Evolutionary conservation across 2,113 vertebrate genomes (phyloP).

Genomic region (Ancistrus triradiatus): DNA sequence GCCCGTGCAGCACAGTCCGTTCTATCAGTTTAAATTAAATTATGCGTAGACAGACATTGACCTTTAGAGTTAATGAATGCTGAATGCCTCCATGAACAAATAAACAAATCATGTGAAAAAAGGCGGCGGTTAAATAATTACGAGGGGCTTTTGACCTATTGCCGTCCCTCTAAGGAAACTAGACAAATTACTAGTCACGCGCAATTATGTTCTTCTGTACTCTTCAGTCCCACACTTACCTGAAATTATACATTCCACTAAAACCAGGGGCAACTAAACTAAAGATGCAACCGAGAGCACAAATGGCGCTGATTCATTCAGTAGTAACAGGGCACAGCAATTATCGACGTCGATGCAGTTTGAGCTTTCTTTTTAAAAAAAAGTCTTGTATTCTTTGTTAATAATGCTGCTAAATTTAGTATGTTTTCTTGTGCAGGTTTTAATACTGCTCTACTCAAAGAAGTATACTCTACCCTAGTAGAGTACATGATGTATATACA

Average conservation of each 20-base stretch:
- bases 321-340: too few relatives aligned
- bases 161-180: slow-evolving; percentile 16
- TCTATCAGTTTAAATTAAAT: slow-evolving; percentile 11
- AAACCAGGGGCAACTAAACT: slow-evolving; percentile 26
- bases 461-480: too few relatives aligned
- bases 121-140: slow-evolving; percentile 9
- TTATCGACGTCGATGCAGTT: too few relatives aligned
- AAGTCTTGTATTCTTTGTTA: too few relatives aligned
- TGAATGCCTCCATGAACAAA: slow-evolving; percentile 17
- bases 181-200: slow-evolving; percentile 31
- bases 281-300: background rate
- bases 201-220: background rate
- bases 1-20: too few relatives aligned
- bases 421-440: too few relatives aligned
- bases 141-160: slow-evolving; percentile 16
- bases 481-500: too few relatives aligned
- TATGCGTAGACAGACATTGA: background rate
- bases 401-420: too few relatives aligned
- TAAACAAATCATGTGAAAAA: slow-evolving; percentile 29
- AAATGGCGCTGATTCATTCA: slow-evolving; percentile 14
- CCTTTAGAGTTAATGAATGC: slow-evolving; percentile 7
- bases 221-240: slow-evolving; percentile 2
- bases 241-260: slow-evolving; percentile 7
- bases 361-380: too few relatives aligned
- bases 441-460: too few relatives aligned